Conservation (phyloP, 1,140 invertebrate genomes). For the Orussus abietinus region DNA sequence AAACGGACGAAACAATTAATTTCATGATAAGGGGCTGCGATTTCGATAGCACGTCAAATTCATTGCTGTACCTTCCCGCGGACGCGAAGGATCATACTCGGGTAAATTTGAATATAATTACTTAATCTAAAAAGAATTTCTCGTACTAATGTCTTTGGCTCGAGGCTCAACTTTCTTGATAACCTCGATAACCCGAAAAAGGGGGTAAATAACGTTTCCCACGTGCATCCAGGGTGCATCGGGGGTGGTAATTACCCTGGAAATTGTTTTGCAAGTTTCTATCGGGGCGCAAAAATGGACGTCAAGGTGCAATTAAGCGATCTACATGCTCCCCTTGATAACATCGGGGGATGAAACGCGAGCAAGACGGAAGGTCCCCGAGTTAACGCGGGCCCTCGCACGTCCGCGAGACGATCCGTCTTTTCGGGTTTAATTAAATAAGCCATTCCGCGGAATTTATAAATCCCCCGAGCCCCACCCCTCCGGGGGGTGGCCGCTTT, state of each 20-base stretch:
- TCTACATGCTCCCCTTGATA: not conserved
- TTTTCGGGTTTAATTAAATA: slow-evolving; percentile 26
- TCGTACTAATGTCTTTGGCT: too few relatives aligned
- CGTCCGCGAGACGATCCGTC: slow-evolving; percentile 20
- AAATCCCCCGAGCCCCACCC: slow-evolving; percentile 11
- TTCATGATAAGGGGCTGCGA: not conserved
- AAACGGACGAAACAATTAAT: not conserved
- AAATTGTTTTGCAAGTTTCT: not conserved
- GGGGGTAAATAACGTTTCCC: too few relatives aligned
- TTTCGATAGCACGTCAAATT: not conserved
- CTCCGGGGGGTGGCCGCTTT: not conserved
- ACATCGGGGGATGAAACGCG: slow-evolving; percentile 18
- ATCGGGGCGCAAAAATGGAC: too few relatives aligned
- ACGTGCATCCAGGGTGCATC: too few relatives aligned
- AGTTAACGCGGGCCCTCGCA: slow-evolving; percentile 11
- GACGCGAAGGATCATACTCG: too few relatives aligned
- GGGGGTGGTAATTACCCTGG: not conserved
- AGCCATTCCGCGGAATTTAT: slow-evolving; percentile 24
- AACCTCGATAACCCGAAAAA: too few relatives aligned
- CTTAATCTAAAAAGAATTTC: too few relatives aligned
- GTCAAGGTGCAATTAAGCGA: too few relatives aligned
- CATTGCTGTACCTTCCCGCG: too few relatives aligned
- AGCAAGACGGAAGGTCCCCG: slow-evolving; percentile 16
- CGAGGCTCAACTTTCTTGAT: too few relatives aligned
- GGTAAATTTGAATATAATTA: too few relatives aligned